These are phyloP conservation scores for Drosophila prosaltans DNA, from an alignment of 1,140 invertebrate genomes.

Conservation along the genomic window DNA sequence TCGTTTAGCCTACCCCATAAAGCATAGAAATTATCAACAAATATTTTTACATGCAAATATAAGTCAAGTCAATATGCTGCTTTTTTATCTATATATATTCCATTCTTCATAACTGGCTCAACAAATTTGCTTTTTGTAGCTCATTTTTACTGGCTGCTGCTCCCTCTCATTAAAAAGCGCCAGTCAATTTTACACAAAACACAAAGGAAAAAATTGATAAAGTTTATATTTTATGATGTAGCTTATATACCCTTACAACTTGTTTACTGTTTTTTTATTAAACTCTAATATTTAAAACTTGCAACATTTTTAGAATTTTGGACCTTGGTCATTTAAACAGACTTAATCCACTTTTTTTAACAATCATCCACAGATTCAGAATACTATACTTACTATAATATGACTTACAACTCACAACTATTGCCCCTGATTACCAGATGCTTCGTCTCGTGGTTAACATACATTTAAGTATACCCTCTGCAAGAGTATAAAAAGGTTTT, in stretches of 20 bases:
- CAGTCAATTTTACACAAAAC: conserved; percentile 73
- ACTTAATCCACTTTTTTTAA: no score
- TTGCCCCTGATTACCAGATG: no score
- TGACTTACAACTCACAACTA: no score
- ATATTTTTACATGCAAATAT: conserved; percentile 19
- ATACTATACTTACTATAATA: no score
- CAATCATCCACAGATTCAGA: no score
- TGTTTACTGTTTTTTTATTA: neutral
- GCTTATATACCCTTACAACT: conserved; percentile 3
- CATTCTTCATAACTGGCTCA: conserved; percentile 55
- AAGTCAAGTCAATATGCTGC: conserved; percentile 4
- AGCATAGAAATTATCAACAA: conserved; percentile 55
- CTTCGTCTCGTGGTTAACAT: no score
- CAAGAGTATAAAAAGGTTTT: conserved; percentile 21
- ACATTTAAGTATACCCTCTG: no score
- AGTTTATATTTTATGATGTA: neutral
- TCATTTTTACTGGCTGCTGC: conserved; percentile 56
- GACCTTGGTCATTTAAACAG: no score
- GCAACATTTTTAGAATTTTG: no score
- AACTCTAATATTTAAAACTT: no score
- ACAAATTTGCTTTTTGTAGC: conserved; percentile 30
- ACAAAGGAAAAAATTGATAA: neutral
- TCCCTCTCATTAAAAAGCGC: conserved; percentile 70
- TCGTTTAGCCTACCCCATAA: conserved; percentile 14
- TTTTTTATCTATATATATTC: conserved; percentile 40